Evolutionary conservation across 2,113 vertebrate species (phyloP).

Genomic region (Megatriorchis doriae): DNA sequence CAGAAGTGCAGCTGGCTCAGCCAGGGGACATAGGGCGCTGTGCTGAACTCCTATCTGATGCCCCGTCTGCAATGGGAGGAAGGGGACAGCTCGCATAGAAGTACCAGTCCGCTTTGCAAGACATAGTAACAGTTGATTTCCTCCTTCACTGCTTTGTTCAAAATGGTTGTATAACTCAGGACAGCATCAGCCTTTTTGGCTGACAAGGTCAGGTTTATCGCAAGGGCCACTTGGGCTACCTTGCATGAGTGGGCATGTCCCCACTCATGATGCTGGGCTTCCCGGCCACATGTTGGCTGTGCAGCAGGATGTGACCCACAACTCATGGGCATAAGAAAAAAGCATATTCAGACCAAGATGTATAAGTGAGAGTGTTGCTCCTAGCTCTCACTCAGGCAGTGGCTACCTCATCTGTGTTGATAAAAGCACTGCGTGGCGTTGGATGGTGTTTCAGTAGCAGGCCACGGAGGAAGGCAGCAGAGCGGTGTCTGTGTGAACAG

Average conservation of each 20-base stretch:
- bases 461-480: not conserved
- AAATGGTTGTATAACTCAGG: not conserved
- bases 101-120: not conserved
- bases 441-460: not conserved
- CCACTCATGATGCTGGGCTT: not conserved
- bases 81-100: not conserved
- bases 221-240: not conserved
- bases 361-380: not conserved
- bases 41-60: not conserved
- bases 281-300: accelerated
- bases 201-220: not conserved
- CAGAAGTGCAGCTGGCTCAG: not conserved
- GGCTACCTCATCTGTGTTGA: not conserved
- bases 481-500: not conserved
- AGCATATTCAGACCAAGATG: not conserved
- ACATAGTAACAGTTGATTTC: not conserved
- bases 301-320: not conserved
- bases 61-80: accelerated
- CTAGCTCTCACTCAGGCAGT: not conserved
- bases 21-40: not conserved
- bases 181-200: not conserved
- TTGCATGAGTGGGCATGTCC: not conserved
- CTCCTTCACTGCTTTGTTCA: not conserved
- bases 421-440: accelerated
- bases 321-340: not conserved